These are phyloP conservation scores for Hetaerina titia DNA, from an alignment of 2,888 invertebrate genomes.

Conservation along the genomic window DNA sequence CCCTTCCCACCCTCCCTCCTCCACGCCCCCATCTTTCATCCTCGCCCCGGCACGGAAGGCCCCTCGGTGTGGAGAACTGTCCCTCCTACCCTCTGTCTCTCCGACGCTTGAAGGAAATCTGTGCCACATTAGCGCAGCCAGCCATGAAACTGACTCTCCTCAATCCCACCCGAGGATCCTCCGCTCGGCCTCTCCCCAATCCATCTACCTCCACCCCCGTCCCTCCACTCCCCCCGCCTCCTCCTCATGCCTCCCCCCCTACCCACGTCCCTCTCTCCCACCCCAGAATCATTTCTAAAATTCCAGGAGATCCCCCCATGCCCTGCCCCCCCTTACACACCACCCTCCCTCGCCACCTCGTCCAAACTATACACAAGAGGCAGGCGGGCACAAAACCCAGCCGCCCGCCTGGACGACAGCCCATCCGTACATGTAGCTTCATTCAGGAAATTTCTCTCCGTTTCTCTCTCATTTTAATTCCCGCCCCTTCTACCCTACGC, in stretches of 20 bases:
- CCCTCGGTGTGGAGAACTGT: neutral
- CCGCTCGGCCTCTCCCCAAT: neutral
- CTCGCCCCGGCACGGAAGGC: neutral
- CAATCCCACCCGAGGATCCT: neutral
- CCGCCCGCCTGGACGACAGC: neutral
- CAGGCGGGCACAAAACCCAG: neutral
- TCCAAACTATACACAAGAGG: neutral
- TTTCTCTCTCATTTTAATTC: neutral
- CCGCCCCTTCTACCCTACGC: neutral
- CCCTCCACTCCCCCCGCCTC: neutral
- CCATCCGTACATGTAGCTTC: neutral
- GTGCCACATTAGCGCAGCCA: constrained; percentile 63
- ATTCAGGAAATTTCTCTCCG: neutral
- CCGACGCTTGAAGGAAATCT: constrained; percentile 67
- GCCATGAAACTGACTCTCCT: neutral
- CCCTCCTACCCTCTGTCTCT: constrained; percentile 68
- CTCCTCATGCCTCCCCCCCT: neutral
- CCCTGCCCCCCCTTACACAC: neutral
- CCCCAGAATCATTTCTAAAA: neutral
- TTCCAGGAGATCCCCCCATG: neutral
- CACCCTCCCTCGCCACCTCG: neutral
- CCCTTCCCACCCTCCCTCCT: constrained; percentile 68
- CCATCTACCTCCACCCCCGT: neutral
- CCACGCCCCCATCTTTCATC: constrained; percentile 60
- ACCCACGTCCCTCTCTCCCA: neutral